These are phyloP conservation scores for Astur gentilis DNA, from an alignment of 2,113 vertebrate species.

Conservation along the genomic window DNA sequence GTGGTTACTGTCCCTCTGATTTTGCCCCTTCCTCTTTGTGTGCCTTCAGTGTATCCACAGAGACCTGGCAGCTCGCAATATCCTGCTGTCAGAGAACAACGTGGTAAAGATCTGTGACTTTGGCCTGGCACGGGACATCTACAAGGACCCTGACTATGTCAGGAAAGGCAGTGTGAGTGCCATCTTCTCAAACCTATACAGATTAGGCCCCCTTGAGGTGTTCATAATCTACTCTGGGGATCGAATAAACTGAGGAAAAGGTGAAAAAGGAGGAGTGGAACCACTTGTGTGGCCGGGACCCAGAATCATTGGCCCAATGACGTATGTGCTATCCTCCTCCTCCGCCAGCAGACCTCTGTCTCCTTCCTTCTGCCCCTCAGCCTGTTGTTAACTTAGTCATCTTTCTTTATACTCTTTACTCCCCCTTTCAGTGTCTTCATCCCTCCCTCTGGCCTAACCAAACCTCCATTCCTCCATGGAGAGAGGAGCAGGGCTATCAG, in stretches of 20 bases:
- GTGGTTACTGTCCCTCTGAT: neutral
- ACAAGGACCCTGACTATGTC: slow-evolving; percentile 98
- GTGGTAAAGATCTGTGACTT: slow-evolving; percentile 99
- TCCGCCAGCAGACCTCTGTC: neutral
- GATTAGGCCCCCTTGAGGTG: neutral
- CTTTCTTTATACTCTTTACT: neutral
- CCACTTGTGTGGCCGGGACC: neutral
- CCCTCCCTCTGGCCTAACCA: neutral
- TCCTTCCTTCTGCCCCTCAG: neutral
- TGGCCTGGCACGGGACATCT: slow-evolving; percentile 95
- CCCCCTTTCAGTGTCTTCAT: neutral
- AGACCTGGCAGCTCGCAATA: slow-evolving; percentile 97
- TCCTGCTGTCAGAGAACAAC: slow-evolving; percentile 93
- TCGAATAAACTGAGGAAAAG: neutral
- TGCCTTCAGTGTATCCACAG: slow-evolving; percentile 89
- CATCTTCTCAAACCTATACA: neutral
- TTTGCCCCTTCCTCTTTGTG: neutral
- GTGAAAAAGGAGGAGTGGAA: neutral
- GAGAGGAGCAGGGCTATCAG: neutral
- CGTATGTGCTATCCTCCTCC: neutral
- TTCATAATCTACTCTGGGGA: neutral
- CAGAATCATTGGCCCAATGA: neutral
- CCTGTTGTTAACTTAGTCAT: neutral
- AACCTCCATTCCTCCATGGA: neutral
- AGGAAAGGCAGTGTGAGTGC: slow-evolving; percentile 93